phyloP scores from a whole-genome alignment of 2,888 invertebrate genomes.

The Eucriotettix oculatus region DNA sequence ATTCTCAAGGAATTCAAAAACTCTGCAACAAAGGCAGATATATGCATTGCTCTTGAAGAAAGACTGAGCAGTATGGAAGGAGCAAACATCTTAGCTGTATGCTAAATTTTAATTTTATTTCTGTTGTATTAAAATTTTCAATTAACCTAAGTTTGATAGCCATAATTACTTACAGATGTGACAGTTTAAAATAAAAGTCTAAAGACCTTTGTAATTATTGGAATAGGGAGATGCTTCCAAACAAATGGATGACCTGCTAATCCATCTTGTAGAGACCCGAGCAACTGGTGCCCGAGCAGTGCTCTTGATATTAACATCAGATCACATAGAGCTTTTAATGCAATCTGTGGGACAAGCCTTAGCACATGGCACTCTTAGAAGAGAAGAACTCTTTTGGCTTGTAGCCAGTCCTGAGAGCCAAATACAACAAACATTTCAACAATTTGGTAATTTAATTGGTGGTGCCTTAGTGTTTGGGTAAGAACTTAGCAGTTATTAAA shows the following conservation, averaged over 20 bases:
- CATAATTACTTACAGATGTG: too few species aligned
- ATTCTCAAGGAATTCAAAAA: slow-evolving; percentile 14
- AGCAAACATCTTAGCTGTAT: too few species aligned
- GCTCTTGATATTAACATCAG: slow-evolving; percentile 14
- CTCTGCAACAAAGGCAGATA: slow-evolving; percentile 12
- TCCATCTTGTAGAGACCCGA: slow-evolving; percentile 13
- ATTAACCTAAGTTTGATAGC: too few species aligned
- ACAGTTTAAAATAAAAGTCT: too few species aligned
- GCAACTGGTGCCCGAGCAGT: slow-evolving; percentile 15
- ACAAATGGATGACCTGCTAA: slow-evolving; percentile 8
- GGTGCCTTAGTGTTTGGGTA: slow-evolving; percentile 13
- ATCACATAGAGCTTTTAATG: slow-evolving; percentile 14
- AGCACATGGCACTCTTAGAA: slow-evolving; percentile 9
- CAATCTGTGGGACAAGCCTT: slow-evolving; percentile 13
- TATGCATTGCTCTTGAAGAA: slow-evolving; percentile 16
- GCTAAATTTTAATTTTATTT: too few species aligned
- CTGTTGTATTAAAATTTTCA: too few species aligned
- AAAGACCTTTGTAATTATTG: too few species aligned
- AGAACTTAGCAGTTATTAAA: neutral
- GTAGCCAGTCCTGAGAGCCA: slow-evolving; percentile 10
- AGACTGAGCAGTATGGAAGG: neutral
- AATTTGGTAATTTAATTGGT: slow-evolving; percentile 12
- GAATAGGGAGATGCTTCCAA: neutral
- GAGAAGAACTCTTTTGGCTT: slow-evolving; percentile 14
- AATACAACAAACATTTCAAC: slow-evolving; percentile 4